Conservation (phyloP, 2,888 invertebrate genomes). For the Lymantria monacha region DNA sequence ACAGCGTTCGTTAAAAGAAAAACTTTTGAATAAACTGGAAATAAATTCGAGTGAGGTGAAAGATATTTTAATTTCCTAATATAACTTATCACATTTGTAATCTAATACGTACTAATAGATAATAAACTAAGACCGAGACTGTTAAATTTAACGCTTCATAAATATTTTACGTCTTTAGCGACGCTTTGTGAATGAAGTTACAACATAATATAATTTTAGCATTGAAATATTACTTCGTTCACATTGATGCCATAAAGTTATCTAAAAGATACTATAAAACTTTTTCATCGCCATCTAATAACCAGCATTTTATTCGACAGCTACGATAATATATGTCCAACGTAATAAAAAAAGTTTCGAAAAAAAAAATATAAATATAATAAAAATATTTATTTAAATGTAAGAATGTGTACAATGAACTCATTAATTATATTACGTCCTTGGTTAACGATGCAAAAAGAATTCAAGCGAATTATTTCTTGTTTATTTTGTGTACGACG, state of each 20-base stretch:
- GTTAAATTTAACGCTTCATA: constrained; percentile 7
- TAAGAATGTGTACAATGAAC: constrained; percentile 45
- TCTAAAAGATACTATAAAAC: constrained; percentile 16
- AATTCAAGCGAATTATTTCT: constrained; percentile 42
- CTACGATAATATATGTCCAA: constrained; percentile 9
- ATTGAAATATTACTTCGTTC: constrained; percentile 8
- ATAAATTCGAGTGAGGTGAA: not conserved
- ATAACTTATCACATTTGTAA: constrained; percentile 4
- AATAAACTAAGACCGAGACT: constrained; percentile 12
- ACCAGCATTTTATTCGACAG: constrained; percentile 3
- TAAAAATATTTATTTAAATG: not conserved
- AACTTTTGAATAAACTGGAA: constrained; percentile 15
- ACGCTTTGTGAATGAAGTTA: constrained; percentile 19
- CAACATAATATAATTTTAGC: constrained; percentile 8
- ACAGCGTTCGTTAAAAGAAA: not conserved
- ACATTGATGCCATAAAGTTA: constrained; percentile 15
- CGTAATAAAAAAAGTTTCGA: constrained; percentile 10
- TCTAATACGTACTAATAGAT: constrained; percentile 9
- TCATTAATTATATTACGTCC: constrained; percentile 53
- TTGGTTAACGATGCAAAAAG: constrained; percentile 50
- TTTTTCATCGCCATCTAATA: constrained; percentile 1
- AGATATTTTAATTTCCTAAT: not conserved
- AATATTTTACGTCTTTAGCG: constrained; percentile 19
- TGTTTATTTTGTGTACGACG: constrained; percentile 5
- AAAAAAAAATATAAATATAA: not conserved